Evolutionary conservation across 2,113 vertebrate species (phyloP), one percentile per base, ranked within the genome.

Genomic region (Oncorhynchus keta): DNA sequence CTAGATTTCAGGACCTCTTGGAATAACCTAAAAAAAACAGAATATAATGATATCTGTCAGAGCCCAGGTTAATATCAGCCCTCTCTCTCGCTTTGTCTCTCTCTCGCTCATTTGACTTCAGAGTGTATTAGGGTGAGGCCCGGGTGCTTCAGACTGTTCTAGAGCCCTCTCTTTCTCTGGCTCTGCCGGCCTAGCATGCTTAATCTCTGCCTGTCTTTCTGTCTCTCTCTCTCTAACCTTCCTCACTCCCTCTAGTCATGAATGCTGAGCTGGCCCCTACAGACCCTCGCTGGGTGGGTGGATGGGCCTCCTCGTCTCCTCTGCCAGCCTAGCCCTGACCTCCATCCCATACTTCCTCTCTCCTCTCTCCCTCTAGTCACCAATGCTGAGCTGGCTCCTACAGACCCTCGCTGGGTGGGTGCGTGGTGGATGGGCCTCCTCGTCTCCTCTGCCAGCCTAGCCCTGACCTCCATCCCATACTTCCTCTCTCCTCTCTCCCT

Each of bases 281-380:
- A 3, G 97, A 99, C 82, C 96, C 96, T 26, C 95, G 95, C 45
- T 99, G 97, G 97, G 95, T 99, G 0, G 98, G 98, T 99, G 98
- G 98, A 85, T 99, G 78, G 98, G 98, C 28, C 92, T 98, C 72
- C 93, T 99, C 74, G 90, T 99, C 76, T 90, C 95, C 48, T 90
- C 95, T 0, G 94, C 83, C 74, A 92, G 89, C 80, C 83, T 99
- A 84, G 82, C 94, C 24, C 77, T 99, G 78, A 94, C 94, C 0
- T 98, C 97, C 77, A 91, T 97, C 68, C 98, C 97, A 0, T 99
- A 98, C 84, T 98, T 99, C 84, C 98, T 98, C 90, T 99, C 99
- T 79, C 98, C 26, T 26, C 26, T 26, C 26, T 26, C 26, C 26
- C 26, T 0, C 26, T 0, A 2, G 26, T 26, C 26, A 26, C 26